A percentile compares a stretch with the other conserved stretches of the same genome.
Evolutionary conservation across 2,113 vertebrate species (phyloP).

Genomic region (Sebastes fasciatus): DNA sequence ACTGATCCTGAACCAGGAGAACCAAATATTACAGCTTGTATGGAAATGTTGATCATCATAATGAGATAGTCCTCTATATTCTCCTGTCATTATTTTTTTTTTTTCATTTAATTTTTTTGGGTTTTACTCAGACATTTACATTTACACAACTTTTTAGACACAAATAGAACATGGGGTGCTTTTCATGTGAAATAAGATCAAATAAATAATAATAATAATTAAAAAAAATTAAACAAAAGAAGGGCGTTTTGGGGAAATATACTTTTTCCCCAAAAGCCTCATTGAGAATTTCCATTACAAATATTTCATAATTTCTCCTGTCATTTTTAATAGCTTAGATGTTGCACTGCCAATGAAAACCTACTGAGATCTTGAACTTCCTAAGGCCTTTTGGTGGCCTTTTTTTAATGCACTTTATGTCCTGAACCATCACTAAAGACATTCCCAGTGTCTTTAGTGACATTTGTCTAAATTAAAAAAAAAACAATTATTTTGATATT

Average conservation of each 20-base stretch:
- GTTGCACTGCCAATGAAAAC: constrained; percentile 45
- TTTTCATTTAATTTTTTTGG: too few relatives aligned
- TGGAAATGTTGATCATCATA: constrained; percentile 7
- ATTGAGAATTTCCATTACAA: constrained; percentile 12
- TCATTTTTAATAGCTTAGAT: constrained; percentile 40
- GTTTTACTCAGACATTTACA: too few relatives aligned
- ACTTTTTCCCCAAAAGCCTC: too few relatives aligned
- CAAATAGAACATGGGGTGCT: too few relatives aligned
- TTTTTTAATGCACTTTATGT: constrained; percentile 83
- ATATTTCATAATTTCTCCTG: neutral
- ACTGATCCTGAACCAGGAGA: constrained; percentile 21
- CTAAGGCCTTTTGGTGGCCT: constrained; percentile 37
- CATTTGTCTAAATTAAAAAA: constrained; percentile 56
- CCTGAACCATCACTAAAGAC: constrained; percentile 55
- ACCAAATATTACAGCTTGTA: constrained; percentile 26
- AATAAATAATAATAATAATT: too few relatives aligned
- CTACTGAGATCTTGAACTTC: constrained; percentile 8
- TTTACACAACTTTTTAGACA: too few relatives aligned
- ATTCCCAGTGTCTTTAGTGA: constrained; percentile 48
- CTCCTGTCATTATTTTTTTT: neutral
- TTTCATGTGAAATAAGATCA: too few relatives aligned
- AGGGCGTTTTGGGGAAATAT: too few relatives aligned
- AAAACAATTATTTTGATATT: constrained; percentile 79
- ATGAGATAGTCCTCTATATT: neutral
- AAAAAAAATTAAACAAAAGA: too few relatives aligned